These are phyloP conservation scores for Physella acuta DNA, from an alignment of 1,140 invertebrate genomes.

Conservation along the genomic window DNA sequence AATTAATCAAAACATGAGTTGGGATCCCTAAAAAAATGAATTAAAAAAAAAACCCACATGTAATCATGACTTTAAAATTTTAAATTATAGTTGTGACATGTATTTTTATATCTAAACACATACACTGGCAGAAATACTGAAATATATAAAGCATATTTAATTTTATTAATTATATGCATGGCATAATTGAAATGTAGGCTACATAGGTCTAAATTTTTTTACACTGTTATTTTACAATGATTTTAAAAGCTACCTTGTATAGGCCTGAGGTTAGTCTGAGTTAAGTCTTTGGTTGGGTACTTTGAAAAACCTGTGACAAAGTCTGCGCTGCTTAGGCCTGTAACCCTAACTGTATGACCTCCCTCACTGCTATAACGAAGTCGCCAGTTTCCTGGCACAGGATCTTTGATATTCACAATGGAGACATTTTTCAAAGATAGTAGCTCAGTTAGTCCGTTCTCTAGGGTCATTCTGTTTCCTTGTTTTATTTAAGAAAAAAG, in stretches of 20 bases:
- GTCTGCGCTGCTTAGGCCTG: conserved; percentile 68
- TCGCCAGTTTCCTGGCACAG: conserved; percentile 67
- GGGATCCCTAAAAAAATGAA: conserved; percentile 52
- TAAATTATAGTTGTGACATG: too few relatives aligned
- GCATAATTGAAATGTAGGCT: too few relatives aligned
- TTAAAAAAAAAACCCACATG: too few relatives aligned
- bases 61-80: too few relatives aligned
- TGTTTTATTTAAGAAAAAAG: background rate
- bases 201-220: too few relatives aligned
- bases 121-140: too few relatives aligned
- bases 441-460: conserved; percentile 63
- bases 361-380: conserved; percentile 67
- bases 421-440: conserved; percentile 69
- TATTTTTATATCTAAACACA: too few relatives aligned
- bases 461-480: conserved; percentile 36
- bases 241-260: conserved; percentile 66
- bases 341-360: conserved; percentile 69
- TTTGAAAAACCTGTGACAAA: conserved; percentile 73
- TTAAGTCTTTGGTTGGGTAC: conserved; percentile 61
- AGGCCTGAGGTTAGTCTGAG: conserved; percentile 66
- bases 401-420: conserved; percentile 67
- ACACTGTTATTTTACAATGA: too few relatives aligned
- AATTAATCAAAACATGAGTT: conserved; percentile 63
- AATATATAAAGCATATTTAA: too few relatives aligned
- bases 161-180: too few relatives aligned